Evolutionary conservation across 1,140 invertebrate genomes (phyloP).

Genomic region (Rhizoglyphus robini): DNA sequence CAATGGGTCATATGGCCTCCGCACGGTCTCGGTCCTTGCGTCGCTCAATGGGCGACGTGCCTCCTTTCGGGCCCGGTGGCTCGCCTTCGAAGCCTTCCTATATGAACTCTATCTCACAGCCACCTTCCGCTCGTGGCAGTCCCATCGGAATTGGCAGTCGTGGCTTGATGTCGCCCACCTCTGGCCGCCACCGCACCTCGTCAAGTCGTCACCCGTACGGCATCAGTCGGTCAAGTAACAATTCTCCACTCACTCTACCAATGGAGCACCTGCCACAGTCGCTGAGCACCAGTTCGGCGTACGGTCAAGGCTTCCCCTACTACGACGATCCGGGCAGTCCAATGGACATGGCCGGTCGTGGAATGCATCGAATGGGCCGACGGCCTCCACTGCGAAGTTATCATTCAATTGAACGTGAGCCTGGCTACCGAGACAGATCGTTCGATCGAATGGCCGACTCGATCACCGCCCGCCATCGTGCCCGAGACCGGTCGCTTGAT

Average conservation of each 20-base stretch:
- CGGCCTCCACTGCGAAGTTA: constrained; percentile 44
- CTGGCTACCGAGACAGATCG: constrained; percentile 43
- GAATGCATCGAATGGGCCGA: constrained; percentile 18
- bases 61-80: background rate
- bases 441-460: constrained; percentile 28
- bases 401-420: constrained; percentile 56
- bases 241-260: constrained; percentile 26
- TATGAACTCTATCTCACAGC: constrained; percentile 26
- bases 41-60: constrained; percentile 1
- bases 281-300: constrained; percentile 21
- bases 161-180: background rate
- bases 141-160: constrained; percentile 18
- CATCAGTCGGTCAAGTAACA: constrained; percentile 26
- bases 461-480: constrained; percentile 23
- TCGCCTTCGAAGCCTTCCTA: background rate
- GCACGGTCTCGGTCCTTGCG: background rate
- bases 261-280: constrained; percentile 23
- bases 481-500: constrained; percentile 45
- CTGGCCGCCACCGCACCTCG: background rate
- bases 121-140: constrained; percentile 23
- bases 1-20: background rate
- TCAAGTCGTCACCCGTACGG: constrained; percentile 15
- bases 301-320: constrained; percentile 33
- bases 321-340: constrained; percentile 56
- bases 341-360: constrained; percentile 35